These are phyloP conservation scores for Tenebrio molitor DNA, from an alignment of 1,140 invertebrate species.

Conservation along the genomic window DNA sequence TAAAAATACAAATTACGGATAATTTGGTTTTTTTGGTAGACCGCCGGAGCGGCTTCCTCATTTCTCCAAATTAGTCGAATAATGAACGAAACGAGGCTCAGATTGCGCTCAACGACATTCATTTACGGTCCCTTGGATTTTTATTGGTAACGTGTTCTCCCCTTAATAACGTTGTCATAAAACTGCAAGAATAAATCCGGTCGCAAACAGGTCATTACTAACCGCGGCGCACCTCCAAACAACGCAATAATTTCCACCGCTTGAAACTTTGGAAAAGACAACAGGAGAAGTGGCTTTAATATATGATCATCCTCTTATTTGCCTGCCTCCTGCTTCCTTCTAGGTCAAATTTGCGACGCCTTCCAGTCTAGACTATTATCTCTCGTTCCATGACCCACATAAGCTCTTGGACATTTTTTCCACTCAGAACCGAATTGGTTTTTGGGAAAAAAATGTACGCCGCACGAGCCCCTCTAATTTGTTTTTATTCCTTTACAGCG, in stretches of 20 bases:
- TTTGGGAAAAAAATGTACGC: not conserved
- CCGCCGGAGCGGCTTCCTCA: too few species aligned
- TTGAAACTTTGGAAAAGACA: not conserved
- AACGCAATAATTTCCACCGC: conserved; percentile 1
- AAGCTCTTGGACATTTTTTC: not conserved
- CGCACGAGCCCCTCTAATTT: not conserved
- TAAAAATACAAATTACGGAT: too few species aligned
- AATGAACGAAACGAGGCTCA: too few species aligned
- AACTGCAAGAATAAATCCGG: not conserved
- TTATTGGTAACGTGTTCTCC: too few species aligned
- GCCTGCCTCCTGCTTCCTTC: not conserved
- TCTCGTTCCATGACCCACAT: not conserved
- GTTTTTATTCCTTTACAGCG: conserved; percentile 71
- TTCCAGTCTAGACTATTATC: conserved; percentile 17
- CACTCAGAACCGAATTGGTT: too few species aligned
- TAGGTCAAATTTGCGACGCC: not conserved
- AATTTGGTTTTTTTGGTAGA: too few species aligned
- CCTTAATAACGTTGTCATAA: too few species aligned
- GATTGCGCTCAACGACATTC: too few species aligned
- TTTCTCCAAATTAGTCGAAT: too few species aligned
- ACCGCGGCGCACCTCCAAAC: conserved; percentile 1
- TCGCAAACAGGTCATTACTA: not conserved
- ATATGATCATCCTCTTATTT: not conserved
- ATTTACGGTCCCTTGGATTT: too few species aligned
- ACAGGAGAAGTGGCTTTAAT: not conserved